These are phyloP conservation scores for Centropus bengalensis DNA, from an alignment of 2,113 vertebrate species.

Conservation along the genomic window DNA sequence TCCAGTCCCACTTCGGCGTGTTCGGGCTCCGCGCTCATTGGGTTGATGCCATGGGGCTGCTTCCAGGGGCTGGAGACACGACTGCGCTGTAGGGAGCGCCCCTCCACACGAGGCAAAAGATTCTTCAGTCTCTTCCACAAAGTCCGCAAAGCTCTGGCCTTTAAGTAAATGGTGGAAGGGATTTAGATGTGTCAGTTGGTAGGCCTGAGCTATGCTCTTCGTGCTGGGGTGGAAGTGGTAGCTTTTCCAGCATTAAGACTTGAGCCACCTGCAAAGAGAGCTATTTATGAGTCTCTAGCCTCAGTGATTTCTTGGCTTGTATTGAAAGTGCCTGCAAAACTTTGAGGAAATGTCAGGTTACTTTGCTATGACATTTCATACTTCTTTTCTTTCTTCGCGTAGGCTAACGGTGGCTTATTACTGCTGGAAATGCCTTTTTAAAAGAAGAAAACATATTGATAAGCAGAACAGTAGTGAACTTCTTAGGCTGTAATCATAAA, in stretches of 20 bases:
- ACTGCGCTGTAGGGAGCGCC: rapidly evolving
- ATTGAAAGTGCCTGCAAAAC: background rate
- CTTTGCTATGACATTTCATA: background rate
- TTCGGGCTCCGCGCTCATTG: background rate
- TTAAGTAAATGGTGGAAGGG: rapidly evolving
- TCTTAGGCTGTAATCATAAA: background rate
- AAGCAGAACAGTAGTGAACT: background rate
- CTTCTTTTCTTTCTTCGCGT: background rate
- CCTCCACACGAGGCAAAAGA: rapidly evolving
- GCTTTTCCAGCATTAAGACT: background rate
- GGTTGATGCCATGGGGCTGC: too few species aligned
- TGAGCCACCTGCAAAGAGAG: background rate
- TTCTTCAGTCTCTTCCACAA: background rate
- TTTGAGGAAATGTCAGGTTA: background rate
- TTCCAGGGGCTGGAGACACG: rapidly evolving
- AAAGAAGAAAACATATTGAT: background rate
- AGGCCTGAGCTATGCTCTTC: background rate
- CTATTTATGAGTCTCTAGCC: background rate
- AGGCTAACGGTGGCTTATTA: rapidly evolving
- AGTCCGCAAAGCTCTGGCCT: background rate
- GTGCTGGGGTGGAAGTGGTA: rapidly evolving
- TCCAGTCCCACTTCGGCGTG: background rate
- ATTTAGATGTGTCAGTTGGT: background rate
- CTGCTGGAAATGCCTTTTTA: background rate
- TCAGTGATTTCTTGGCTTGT: background rate